Percentiles rank a stretch among this genome's conserved stretches.
These are phyloP conservation scores for Micrastur ruficollis DNA, from an alignment of 2,797 vertebrate genomes.

Conservation along the genomic window DNA sequence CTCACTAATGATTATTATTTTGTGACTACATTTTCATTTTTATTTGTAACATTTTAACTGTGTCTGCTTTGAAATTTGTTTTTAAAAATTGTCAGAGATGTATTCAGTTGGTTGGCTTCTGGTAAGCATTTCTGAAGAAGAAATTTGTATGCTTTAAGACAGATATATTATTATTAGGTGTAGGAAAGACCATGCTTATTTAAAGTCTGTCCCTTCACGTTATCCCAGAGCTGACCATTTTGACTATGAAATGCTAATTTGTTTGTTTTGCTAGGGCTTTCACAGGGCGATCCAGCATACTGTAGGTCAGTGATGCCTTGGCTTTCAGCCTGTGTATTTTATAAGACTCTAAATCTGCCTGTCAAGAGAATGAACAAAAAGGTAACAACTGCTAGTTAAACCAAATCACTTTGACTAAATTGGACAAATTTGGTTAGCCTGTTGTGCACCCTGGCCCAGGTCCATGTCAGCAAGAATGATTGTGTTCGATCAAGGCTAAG, in stretches of 20 bases:
- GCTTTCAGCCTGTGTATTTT: constrained; percentile 30
- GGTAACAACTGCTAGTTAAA: constrained; percentile 71
- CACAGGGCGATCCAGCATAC: neutral
- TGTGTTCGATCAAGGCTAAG: constrained; percentile 54
- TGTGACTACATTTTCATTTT: neutral
- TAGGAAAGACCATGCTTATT: neutral
- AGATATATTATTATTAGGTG: neutral
- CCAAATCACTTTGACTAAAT: constrained; percentile 63
- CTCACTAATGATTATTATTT: neutral
- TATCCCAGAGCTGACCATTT: neutral
- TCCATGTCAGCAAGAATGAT: constrained; percentile 47
- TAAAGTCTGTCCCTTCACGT: neutral
- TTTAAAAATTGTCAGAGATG: neutral
- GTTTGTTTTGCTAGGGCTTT: constrained; percentile 25
- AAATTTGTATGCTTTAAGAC: neutral
- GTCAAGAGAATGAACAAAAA: constrained; percentile 55
- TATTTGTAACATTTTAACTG: neutral
- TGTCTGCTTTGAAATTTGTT: neutral
- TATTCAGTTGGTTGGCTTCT: neutral
- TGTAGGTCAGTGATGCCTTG: constrained; percentile 27
- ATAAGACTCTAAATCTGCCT: constrained; percentile 60
- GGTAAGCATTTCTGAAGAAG: neutral
- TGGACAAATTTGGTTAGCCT: constrained; percentile 67
- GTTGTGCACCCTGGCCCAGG: constrained; percentile 15
- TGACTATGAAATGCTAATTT: constrained; percentile 12